These are phyloP conservation scores for Theocolax elegans DNA, from an alignment of 1,140 invertebrate genomes.

Conservation along the genomic window DNA sequence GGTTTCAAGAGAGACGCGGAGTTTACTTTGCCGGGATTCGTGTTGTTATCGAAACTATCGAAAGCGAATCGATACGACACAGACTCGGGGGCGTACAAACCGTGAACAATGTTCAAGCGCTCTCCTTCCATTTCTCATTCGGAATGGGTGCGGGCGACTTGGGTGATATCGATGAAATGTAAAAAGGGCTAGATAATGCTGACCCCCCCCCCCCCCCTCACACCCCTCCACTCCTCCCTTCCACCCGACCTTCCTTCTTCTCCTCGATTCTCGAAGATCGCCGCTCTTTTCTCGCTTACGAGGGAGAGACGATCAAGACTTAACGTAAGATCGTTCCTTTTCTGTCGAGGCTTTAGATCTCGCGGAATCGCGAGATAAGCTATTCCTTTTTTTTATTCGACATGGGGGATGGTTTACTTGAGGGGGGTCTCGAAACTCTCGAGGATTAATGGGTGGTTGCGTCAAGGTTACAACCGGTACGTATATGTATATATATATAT, in stretches of 20 bases:
- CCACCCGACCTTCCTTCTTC: neutral
- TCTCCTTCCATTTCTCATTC: constrained; percentile 5
- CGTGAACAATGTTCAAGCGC: neutral
- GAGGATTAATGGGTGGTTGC: too few relatives aligned
- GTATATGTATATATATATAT: too few relatives aligned
- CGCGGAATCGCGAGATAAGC: neutral
- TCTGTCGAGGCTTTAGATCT: neutral
- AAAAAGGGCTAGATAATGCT: constrained; percentile 23
- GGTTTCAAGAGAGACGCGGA: neutral
- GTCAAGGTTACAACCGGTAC: too few relatives aligned
- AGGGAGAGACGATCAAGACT: neutral
- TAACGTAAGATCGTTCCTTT: neutral
- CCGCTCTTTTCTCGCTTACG: constrained; percentile 16
- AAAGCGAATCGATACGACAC: constrained; percentile 39
- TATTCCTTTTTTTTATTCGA: neutral
- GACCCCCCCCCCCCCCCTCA: neutral
- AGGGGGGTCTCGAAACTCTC: too few relatives aligned
- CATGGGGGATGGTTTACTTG: too few relatives aligned
- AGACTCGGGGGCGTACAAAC: too few relatives aligned
- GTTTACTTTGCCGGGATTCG: constrained; percentile 35
- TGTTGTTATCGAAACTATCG: constrained; percentile 20
- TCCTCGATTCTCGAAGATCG: too few relatives aligned
- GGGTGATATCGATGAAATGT: constrained; percentile 5
- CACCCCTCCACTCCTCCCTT: neutral
- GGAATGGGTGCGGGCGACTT: neutral